Percentiles rank a stretch among this genome's conserved stretches.
These are phyloP conservation scores for Erynnis tages DNA, from an alignment of 2,888 invertebrate species.

Conservation along the genomic window DNA sequence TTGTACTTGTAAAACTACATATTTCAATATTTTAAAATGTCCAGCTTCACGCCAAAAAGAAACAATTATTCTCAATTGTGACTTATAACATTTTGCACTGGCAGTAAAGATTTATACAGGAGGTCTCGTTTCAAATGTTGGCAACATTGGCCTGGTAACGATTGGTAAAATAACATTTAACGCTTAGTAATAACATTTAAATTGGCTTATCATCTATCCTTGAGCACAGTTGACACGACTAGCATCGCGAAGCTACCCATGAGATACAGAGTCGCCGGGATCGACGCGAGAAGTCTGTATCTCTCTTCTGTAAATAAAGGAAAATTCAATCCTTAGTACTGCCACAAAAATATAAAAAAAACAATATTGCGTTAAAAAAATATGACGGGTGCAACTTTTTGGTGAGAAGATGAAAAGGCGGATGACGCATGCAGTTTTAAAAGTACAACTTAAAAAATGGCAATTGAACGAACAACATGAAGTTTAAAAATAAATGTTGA, in stretches of 20 bases:
- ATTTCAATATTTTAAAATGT: too few relatives aligned
- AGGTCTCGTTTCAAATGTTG: neutral
- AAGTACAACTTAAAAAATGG: too few relatives aligned
- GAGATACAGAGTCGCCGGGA: constrained; percentile 89
- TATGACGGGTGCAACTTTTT: neutral
- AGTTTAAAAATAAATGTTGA: too few relatives aligned
- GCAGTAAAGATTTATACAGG: too few relatives aligned
- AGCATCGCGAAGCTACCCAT: constrained; percentile 87
- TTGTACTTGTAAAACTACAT: too few relatives aligned
- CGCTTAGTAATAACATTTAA: constrained; percentile 30
- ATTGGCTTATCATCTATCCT: constrained; percentile 59
- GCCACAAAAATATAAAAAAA: neutral
- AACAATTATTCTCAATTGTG: too few relatives aligned
- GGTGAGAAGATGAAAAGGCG: neutral
- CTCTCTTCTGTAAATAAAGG: constrained; percentile 86
- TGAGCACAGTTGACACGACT: constrained; percentile 68
- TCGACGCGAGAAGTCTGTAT: constrained; percentile 88
- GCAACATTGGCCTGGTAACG: neutral
- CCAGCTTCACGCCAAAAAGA: too few relatives aligned
- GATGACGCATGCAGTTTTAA: neutral
- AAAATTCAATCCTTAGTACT: constrained; percentile 12
- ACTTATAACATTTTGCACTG: too few relatives aligned
- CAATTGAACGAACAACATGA: too few relatives aligned
- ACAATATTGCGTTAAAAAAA: neutral
- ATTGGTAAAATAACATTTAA: neutral